Evolutionary conservation across 1,140 invertebrate genomes (phyloP).

Genomic region (Formica exsecta): DNA sequence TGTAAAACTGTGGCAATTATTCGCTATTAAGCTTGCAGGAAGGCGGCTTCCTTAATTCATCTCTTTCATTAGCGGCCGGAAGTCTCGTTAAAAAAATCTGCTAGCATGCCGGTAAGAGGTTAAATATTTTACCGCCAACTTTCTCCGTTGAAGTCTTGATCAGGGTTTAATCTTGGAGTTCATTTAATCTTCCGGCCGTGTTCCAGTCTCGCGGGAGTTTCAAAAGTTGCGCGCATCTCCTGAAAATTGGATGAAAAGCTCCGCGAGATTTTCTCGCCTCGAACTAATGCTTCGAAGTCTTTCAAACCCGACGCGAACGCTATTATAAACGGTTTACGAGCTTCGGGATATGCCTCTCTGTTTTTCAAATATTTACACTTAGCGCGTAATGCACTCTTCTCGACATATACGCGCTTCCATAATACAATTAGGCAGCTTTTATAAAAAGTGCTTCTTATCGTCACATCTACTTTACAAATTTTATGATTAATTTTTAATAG

Average conservation of each 20-base stretch:
- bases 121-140: constrained; percentile 51
- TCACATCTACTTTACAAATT: not conserved
- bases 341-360: not conserved
- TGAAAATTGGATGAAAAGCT: constrained; percentile 64
- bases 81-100: constrained; percentile 34
- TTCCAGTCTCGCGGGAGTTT: constrained; percentile 55
- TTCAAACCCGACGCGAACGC: constrained; percentile 8
- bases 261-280: constrained; percentile 53
- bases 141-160: constrained; percentile 40
- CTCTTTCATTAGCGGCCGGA: constrained; percentile 50
- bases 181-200: constrained; percentile 41
- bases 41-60: constrained; percentile 31
- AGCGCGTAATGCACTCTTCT: constrained; percentile 30
- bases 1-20: constrained; percentile 17
- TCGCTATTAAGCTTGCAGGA: constrained; percentile 6
- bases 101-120: constrained; percentile 29
- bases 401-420: not conserved
- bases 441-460: not conserved
- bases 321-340: constrained; percentile 47
- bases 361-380: constrained; percentile 47
- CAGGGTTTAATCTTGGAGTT: constrained; percentile 48
- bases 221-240: constrained; percentile 47
- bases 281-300: constrained; percentile 44
- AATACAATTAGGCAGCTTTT: constrained; percentile 18
- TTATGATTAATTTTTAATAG: not conserved